phyloP scores from a whole-genome alignment of 2,797 vertebrate genomes.

The Setipinna tenuifilis region DNA sequence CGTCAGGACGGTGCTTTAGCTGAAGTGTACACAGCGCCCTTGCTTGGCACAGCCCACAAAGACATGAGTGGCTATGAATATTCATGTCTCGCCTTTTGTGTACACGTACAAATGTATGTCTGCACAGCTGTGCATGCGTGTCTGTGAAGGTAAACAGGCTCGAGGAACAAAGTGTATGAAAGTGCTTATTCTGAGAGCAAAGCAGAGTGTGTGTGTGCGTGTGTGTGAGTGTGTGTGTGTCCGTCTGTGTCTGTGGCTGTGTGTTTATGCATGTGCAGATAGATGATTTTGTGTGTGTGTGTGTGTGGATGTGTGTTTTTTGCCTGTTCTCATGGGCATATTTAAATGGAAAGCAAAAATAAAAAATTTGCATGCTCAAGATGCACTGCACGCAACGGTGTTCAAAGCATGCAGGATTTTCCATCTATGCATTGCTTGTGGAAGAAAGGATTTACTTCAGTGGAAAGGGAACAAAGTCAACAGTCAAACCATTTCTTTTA shows the following conservation, averaged over 20 bases:
- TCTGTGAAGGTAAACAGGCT: slow-evolving; percentile 2
- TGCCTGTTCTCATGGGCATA: neutral
- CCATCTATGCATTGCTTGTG: neutral
- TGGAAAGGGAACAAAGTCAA: neutral
- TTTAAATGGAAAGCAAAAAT: neutral
- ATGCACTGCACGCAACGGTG: too few species aligned
- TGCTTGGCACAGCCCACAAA: neutral
- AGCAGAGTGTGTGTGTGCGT: neutral
- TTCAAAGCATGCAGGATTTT: neutral
- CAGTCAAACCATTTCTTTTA: neutral
- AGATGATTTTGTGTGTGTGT: neutral
- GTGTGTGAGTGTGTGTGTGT: slow-evolving; percentile 3
- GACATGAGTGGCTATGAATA: neutral
- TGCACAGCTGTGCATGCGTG: neutral
- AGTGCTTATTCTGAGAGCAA: neutral
- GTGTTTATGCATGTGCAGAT: too few species aligned
- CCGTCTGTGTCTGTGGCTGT: neutral
- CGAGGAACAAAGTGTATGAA: neutral
- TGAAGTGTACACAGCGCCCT: neutral
- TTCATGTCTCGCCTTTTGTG: neutral
- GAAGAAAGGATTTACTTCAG: neutral
- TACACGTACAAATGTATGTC: neutral
- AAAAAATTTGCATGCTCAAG: too few species aligned
- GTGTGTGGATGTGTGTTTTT: neutral
- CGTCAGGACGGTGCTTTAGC: neutral